Evolutionary conservation across 2,797 vertebrate genomes (phyloP).

Genomic region (Threskiornis aethiopicus): DNA sequence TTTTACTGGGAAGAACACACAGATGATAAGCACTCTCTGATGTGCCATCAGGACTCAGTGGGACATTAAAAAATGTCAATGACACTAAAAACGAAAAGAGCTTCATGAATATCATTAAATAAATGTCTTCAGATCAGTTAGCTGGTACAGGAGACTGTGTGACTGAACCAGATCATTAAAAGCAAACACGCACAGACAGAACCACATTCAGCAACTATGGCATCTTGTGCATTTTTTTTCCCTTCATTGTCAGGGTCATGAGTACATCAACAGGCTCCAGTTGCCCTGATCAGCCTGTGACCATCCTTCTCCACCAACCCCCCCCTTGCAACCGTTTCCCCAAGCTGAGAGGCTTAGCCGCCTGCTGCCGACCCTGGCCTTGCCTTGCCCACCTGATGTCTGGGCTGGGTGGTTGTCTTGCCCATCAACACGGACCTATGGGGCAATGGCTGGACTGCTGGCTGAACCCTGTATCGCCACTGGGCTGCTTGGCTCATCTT

Average conservation of each 20-base stretch:
- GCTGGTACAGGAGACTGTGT: background rate
- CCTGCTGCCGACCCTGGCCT: background rate
- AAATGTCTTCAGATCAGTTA: background rate
- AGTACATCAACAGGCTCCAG: background rate
- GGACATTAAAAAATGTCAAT: background rate
- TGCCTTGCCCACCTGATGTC: background rate
- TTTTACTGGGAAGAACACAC: background rate
- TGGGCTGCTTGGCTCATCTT: background rate
- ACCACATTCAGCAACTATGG: background rate
- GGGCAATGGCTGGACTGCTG: background rate
- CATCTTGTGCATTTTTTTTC: background rate
- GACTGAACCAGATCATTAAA: background rate
- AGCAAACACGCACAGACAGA: background rate
- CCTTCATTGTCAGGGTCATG: background rate
- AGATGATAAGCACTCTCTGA: background rate
- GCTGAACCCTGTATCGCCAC: background rate
- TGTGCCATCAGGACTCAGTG: background rate
- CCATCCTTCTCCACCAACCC: background rate
- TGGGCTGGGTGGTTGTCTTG: background rate
- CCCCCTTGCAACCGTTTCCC: accelerated
- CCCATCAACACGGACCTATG: accelerated
- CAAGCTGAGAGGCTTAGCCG: background rate
- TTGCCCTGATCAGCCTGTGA: background rate
- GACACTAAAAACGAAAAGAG: background rate
- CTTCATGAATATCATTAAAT: background rate